Percentiles rank a stretch among this genome's conserved stretches.
Evolutionary conservation across 2,113 vertebrate genomes (phyloP).

Genomic region (Scytalopus superciliaris): DNA sequence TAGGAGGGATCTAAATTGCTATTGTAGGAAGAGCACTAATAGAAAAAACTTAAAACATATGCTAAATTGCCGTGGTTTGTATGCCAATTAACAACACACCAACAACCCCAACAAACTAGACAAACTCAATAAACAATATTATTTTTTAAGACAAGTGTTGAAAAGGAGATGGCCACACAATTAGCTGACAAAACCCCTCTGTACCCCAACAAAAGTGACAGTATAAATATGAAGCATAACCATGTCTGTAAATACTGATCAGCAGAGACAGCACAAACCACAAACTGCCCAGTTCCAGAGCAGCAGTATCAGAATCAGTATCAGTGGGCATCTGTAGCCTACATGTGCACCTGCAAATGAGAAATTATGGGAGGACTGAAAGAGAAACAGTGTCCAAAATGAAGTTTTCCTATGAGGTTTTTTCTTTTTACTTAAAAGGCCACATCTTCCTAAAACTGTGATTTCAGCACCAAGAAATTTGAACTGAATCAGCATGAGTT

Average conservation of each 20-base stretch:
- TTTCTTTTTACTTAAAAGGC: background rate
- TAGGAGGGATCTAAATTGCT: background rate
- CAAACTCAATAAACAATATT: background rate
- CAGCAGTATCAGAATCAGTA: background rate
- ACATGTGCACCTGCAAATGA: accelerated
- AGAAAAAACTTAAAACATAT: conserved; percentile 4
- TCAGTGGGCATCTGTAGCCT: background rate
- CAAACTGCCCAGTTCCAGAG: background rate
- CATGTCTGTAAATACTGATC: background rate
- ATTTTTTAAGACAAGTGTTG: background rate
- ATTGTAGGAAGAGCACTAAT: background rate
- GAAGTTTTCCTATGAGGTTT: background rate
- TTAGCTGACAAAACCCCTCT: background rate
- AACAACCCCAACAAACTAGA: background rate
- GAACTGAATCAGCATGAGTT: background rate
- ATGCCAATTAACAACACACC: background rate
- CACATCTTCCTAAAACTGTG: background rate
- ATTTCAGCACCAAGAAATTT: background rate
- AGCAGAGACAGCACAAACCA: background rate
- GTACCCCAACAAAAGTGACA: background rate
- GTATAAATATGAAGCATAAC: background rate
- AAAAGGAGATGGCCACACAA: background rate
- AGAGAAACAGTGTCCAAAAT: background rate
- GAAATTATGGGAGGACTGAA: background rate
- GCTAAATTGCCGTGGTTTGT: background rate